Percentiles rank a stretch among this genome's conserved stretches.
Evolutionary conservation across 1,140 invertebrate species (phyloP).

Genomic region (Drosophila arawakana): DNA sequence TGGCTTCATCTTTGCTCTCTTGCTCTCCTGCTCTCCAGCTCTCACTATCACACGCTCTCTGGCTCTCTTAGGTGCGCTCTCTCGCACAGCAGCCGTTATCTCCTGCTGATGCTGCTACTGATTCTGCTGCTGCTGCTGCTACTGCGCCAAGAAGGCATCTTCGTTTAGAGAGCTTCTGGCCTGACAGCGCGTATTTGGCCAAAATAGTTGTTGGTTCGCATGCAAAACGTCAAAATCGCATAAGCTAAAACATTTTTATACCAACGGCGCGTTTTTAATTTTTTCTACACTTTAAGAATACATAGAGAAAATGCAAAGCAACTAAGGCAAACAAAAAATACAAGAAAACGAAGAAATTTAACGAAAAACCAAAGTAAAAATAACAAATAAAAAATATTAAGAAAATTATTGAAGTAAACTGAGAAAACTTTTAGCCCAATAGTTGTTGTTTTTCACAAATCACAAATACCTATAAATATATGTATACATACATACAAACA

Average conservation of each 20-base stretch:
- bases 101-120: constrained; percentile 40
- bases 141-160: constrained; percentile 52
- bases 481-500: constrained; percentile 49
- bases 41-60: constrained; percentile 5
- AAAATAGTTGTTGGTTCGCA: constrained; percentile 83
- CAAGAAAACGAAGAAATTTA: constrained; percentile 39
- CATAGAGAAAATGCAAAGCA: constrained; percentile 47
- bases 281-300: constrained; percentile 72
- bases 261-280: constrained; percentile 82
- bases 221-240: constrained; percentile 82
- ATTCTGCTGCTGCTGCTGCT: constrained; percentile 15
- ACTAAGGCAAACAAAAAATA: constrained; percentile 39
- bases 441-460: constrained; percentile 52
- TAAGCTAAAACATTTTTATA: constrained; percentile 81
- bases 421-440: constrained; percentile 61
- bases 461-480: constrained; percentile 44
- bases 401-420: no score
- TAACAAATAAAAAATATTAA: constrained; percentile 4
- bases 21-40: neutral
- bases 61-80: constrained; percentile 23
- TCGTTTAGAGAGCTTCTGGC: constrained; percentile 70
- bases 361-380: constrained; percentile 44
- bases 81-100: constrained; percentile 48
- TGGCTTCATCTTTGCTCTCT: constrained; percentile 8
- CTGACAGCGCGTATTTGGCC: constrained; percentile 74